These are phyloP conservation scores for Phocoena phocoena DNA, from an alignment of 2,113 vertebrate species.

Conservation along the genomic window DNA sequence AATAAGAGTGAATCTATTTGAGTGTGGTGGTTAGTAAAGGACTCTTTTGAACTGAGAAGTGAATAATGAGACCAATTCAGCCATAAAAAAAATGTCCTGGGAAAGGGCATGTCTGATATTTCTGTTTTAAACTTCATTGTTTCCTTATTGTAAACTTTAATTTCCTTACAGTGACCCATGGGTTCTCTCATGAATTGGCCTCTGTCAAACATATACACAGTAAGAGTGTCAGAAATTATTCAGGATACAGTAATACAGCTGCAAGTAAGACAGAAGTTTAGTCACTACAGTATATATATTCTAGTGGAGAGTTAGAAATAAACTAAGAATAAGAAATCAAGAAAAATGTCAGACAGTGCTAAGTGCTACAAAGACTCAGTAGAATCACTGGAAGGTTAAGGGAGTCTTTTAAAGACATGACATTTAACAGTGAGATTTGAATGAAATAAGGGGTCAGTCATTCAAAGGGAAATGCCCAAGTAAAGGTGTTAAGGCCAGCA, in stretches of 20 bases:
- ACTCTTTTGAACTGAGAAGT: slow-evolving; percentile 22
- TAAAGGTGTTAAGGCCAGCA: background rate
- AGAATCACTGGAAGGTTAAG: background rate
- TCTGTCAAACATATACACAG: background rate
- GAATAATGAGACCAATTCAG: background rate
- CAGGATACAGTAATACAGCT: background rate
- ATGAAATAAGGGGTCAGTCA: slow-evolving; percentile 7
- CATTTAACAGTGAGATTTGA: background rate
- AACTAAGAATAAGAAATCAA: background rate
- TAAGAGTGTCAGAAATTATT: background rate
- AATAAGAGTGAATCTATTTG: background rate
- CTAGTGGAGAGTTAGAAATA: background rate
- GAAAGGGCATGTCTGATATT: background rate
- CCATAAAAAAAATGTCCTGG: background rate
- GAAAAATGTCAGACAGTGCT: background rate
- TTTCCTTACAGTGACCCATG: background rate
- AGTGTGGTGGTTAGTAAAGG: background rate
- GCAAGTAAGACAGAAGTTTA: background rate
- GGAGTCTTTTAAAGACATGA: background rate
- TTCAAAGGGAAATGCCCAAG: background rate
- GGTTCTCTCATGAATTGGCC: background rate
- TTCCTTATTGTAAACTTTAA: background rate
- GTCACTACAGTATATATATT: background rate
- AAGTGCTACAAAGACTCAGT: background rate
- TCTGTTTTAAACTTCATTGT: background rate